Conservation (phyloP, 2,113 vertebrate species). For the Salvelinus fontinalis region DNA sequence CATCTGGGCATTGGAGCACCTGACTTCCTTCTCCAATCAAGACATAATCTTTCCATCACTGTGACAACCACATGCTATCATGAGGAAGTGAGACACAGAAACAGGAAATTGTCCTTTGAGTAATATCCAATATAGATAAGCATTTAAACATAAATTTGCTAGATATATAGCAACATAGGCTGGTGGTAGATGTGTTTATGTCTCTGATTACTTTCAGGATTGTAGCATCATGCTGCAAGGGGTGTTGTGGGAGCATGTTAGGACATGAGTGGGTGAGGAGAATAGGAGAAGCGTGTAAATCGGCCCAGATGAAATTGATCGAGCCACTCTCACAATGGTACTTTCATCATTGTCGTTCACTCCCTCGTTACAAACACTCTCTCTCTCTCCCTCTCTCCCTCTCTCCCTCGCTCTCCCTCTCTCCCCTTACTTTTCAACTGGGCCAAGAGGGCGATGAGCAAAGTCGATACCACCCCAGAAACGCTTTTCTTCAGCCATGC, state of each 20-base stretch:
- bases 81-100: background rate
- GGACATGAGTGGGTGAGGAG: background rate
- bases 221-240: background rate
- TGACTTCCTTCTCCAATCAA: background rate
- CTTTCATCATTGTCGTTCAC: slow-evolving; percentile 38
- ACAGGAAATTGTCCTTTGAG: slow-evolving; percentile 4
- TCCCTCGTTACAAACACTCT: slow-evolving; percentile 25
- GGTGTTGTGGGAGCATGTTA: background rate
- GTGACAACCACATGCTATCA: background rate
- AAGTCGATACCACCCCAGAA: slow-evolving; percentile 17
- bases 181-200: background rate
- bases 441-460: background rate
- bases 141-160: background rate
- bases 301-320: slow-evolving; percentile 33
- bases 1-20: background rate
- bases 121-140: slow-evolving; percentile 7
- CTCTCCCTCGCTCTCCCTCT: background rate
- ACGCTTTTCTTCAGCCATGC: slow-evolving; percentile 2
- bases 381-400: background rate
- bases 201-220: background rate
- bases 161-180: background rate
- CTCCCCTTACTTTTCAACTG: background rate
- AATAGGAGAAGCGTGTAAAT: slow-evolving; percentile 31
- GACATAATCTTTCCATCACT: background rate
- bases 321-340: slow-evolving; percentile 18